These are phyloP conservation scores for Chloropsis hardwickii DNA, from an alignment of 2,113 vertebrate genomes.

Conservation along the genomic window DNA sequence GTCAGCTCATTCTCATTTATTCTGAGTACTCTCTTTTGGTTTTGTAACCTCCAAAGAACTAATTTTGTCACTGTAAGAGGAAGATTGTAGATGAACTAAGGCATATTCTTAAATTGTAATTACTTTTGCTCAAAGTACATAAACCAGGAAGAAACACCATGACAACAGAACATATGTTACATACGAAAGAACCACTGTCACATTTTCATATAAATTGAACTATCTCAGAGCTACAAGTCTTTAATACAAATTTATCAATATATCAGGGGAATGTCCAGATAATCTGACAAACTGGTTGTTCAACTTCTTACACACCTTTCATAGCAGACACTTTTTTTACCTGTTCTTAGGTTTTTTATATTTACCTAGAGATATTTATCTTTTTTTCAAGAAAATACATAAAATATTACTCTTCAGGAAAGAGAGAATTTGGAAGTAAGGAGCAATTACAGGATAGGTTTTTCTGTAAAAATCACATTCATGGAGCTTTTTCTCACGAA, in stretches of 20 bases:
- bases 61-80: not conserved
- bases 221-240: not conserved
- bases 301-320: not conserved
- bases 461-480: not conserved
- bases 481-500: not conserved
- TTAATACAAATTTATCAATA: not conserved
- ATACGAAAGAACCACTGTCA: not conserved
- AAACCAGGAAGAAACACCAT: not conserved
- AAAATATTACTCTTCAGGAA: not conserved
- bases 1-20: not conserved
- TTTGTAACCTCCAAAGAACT: not conserved
- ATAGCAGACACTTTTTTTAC: not conserved
- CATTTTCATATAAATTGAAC: not conserved
- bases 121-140: not conserved
- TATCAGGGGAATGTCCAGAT: not conserved
- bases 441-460: not conserved
- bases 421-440: not conserved
- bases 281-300: not conserved
- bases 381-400: not conserved
- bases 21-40: not conserved
- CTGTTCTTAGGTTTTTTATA: not conserved
- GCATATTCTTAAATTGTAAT: not conserved
- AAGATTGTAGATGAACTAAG: not conserved
- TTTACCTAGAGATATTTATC: not conserved
- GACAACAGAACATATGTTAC: not conserved